Percentiles rank a stretch among this genome's conserved stretches.
Conservation (phyloP, 2,113 vertebrate species). For the Seriola rivoliana region DNA sequence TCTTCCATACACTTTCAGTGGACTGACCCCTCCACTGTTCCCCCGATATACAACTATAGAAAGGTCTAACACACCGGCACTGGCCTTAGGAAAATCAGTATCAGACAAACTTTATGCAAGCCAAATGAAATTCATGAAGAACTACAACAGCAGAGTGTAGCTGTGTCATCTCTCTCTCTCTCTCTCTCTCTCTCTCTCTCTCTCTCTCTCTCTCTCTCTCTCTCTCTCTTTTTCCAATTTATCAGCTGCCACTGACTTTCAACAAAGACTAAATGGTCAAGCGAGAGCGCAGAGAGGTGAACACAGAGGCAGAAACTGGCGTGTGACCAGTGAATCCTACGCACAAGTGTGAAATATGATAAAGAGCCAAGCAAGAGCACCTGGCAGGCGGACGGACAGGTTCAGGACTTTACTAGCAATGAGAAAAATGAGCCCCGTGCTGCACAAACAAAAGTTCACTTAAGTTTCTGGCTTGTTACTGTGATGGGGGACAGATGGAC, state of each 20-base stretch:
- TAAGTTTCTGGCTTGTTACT: conserved; percentile 20
- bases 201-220: neutral
- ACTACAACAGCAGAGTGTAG: neutral
- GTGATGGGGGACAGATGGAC: conserved; percentile 7
- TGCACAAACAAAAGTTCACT: conserved; percentile 52
- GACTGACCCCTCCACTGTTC: too few relatives aligned
- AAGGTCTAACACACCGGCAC: too few relatives aligned
- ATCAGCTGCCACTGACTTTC: conserved; percentile 35
- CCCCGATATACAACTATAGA: too few relatives aligned
- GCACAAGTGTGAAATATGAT: conserved; percentile 71
- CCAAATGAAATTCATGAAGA: neutral
- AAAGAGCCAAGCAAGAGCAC: conserved; percentile 54
- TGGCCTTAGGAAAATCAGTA: neutral
- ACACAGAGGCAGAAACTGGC: conserved; percentile 29
- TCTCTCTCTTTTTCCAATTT: neutral
- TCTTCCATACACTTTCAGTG: too few relatives aligned
- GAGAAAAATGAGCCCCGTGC: conserved; percentile 67
- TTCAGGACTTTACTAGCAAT: conserved; percentile 67
- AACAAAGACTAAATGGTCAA: conserved; percentile 8
- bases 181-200: neutral
- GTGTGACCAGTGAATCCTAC: conserved; percentile 55
- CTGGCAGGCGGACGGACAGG: conserved; percentile 55
- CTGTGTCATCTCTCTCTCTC: neutral
- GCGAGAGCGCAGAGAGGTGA: conserved; percentile 50
- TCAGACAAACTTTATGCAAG: neutral